Evolutionary conservation across 92 coral and sea anemone genomes (phyloP), one percentile per base, ranked within the genome.

Genomic region (Hydrozoanthus gracilis): DNA sequence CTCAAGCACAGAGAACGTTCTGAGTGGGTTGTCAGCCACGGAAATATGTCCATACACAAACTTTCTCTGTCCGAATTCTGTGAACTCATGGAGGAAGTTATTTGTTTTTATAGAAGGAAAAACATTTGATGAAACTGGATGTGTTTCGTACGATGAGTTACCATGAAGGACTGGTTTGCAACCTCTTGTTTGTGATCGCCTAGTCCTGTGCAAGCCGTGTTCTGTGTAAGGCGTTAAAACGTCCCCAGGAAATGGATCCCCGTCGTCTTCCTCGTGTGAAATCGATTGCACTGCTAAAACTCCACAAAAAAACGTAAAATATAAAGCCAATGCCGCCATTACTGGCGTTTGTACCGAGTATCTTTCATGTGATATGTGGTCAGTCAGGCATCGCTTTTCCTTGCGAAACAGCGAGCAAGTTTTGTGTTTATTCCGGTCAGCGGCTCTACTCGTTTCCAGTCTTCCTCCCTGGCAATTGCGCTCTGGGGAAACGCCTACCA

Each of bases 1-100:
- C 70, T 97, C 99, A 7, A 97, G 83, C 3, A 97, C 93, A 11
- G 99, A 97, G 51, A 97, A 89, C 76, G 96, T 97, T 70, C 93
- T 86, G 4, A 92, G 60, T 44, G 99, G 98, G 77, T 97, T 92
- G 14, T 94, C 88, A 20, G 92, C 90, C 20, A 91, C 74, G 3
- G 88, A 83, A 48, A 92, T 79, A 78, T 91, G 99, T 35, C 99
- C 99, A 64, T 89, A 87, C 3, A 93, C 98, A 65, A 82, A 83
- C 56, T 77, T 89, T 49, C 74, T 82, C 8, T 67, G 75, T 1
- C 86, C 79, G 16, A 79, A 78, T 45, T 76, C 76, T 2, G 77
- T 64, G 71, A 88, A 89, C 70, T 93, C 92, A 51, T 95, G 87
- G 44, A 90, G 87, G 17, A 97, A 87, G 54, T 88, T 93, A 46